These are phyloP conservation scores for Epinotia ramella DNA, from an alignment of 2,888 invertebrate species.

Conservation along the genomic window DNA sequence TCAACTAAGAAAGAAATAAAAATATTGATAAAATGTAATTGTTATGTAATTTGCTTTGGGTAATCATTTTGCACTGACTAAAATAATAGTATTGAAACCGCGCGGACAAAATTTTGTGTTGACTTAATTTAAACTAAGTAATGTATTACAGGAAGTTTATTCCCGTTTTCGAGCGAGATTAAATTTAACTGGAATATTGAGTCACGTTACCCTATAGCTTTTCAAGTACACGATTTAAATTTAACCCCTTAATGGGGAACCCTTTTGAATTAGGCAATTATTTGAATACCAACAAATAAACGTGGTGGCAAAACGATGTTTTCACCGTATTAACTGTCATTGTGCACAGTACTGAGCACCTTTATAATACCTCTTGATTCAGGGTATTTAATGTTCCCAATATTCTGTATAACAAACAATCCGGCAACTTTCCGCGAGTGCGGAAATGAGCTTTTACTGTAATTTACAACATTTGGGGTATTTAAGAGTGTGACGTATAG, in stretches of 20 bases:
- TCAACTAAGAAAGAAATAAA: too few species aligned
- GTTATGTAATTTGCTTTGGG: too few species aligned
- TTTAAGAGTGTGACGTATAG: not conserved
- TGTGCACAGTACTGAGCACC: conserved; percentile 28
- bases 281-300: conserved; percentile 39
- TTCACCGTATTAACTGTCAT: conserved; percentile 35
- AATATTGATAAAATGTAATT: too few species aligned
- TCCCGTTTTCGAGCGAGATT: conserved; percentile 10
- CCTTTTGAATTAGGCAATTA: conserved; percentile 40
- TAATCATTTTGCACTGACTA: too few species aligned
- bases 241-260: conserved; percentile 19
- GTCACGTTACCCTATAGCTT: conserved; percentile 15
- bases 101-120: conserved; percentile 5
- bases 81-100: not conserved
- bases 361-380: conserved; percentile 34
- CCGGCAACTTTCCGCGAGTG: conserved; percentile 20
- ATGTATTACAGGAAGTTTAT: conserved; percentile 20
- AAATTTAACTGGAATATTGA: conserved; percentile 27
- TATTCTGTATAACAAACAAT: conserved; percentile 28
- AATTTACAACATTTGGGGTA: conserved; percentile 1
- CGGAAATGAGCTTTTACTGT: conserved; percentile 33
- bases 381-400: conserved; percentile 39
- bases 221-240: conserved; percentile 27
- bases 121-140: conserved; percentile 6
- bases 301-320: conserved; percentile 34